Evolutionary conservation across 2,797 vertebrate species (phyloP).

Genomic region (Emys orbicularis): DNA sequence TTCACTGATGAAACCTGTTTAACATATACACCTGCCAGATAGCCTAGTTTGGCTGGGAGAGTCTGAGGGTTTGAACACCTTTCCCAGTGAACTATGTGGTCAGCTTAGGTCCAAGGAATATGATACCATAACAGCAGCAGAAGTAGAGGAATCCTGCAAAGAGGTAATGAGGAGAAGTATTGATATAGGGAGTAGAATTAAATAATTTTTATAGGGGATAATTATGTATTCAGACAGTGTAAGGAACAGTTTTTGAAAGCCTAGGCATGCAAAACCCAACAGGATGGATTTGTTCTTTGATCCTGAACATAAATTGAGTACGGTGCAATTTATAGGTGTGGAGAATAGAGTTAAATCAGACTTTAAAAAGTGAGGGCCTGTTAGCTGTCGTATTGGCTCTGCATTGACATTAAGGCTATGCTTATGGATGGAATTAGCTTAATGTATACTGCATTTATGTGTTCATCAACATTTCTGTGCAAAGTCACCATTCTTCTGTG

Average conservation of each 20-base stretch:
- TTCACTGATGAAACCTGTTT: too few species aligned
- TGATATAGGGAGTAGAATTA: not conserved
- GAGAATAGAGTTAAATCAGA: not conserved
- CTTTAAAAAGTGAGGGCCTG: not conserved
- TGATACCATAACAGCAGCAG: not conserved
- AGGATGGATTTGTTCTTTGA: not conserved
- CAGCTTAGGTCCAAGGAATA: not conserved
- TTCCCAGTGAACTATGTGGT: not conserved
- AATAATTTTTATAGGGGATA: not conserved
- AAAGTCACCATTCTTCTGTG: not conserved
- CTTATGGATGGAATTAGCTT: not conserved
- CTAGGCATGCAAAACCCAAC: not conserved
- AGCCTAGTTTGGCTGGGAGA: not conserved
- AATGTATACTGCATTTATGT: not conserved
- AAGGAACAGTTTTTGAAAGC: not conserved
- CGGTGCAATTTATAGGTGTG: not conserved
- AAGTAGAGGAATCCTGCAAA: constrained; percentile 1
- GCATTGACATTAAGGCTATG: not conserved
- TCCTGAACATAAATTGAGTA: not conserved
- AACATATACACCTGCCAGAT: not conserved
- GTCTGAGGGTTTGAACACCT: not conserved
- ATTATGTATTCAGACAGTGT: not conserved
- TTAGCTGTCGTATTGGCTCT: not conserved
- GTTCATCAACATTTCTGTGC: not conserved
- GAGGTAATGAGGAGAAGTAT: not conserved